Conservation (phyloP, 2,113 vertebrate genomes). For the Potamarius usumacintae region DNA sequence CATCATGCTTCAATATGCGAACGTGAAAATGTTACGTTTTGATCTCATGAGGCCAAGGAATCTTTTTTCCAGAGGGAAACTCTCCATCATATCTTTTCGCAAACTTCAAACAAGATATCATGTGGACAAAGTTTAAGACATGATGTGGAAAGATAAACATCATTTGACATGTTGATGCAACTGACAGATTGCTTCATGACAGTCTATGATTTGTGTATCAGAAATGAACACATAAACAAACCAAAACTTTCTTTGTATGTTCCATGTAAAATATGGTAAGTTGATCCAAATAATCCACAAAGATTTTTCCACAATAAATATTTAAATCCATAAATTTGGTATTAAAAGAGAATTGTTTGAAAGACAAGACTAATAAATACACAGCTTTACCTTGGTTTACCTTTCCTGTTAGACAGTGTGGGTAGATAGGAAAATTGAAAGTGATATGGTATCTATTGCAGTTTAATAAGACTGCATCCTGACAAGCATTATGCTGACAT, state of each 20-base stretch:
- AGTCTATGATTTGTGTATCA: background rate
- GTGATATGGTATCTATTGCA: conserved; percentile 31
- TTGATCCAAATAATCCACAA: background rate
- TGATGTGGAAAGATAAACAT: background rate
- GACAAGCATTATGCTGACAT: conserved; percentile 33
- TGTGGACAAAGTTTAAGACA: background rate
- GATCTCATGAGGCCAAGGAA: background rate
- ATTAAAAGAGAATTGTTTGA: background rate
- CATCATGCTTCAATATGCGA: background rate
- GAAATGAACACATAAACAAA: background rate
- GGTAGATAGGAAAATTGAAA: conserved; percentile 24
- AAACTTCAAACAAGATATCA: background rate
- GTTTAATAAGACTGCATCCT: conserved; percentile 29
- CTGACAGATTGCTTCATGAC: background rate
- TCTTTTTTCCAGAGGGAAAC: background rate
- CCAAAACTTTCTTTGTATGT: background rate
- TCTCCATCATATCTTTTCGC: background rate
- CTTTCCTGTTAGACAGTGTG: conserved; percentile 17
- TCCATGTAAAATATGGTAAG: background rate
- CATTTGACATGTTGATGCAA: background rate
- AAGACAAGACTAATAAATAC: background rate
- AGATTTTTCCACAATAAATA: background rate
- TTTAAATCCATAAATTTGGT: background rate
- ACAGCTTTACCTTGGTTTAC: background rate
- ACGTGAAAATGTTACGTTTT: background rate